These are phyloP conservation scores for Elephas maximus DNA, from an alignment of 2,113 vertebrate genomes.

Conservation along the genomic window DNA sequence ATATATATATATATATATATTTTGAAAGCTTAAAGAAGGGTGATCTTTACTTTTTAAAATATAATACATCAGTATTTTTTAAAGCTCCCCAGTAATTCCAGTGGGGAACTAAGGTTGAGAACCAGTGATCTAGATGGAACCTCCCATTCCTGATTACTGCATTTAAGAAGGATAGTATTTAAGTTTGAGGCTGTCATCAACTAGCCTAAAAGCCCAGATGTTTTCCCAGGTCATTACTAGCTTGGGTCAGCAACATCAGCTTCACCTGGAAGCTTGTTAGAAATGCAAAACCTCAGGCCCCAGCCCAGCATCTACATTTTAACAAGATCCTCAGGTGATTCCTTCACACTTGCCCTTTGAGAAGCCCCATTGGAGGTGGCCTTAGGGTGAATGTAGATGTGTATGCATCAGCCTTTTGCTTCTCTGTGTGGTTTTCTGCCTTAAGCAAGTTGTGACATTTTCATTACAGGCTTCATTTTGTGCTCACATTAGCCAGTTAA, in stretches of 20 bases:
- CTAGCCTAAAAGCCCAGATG: background rate
- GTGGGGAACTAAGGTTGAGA: background rate
- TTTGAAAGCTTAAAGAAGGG: conserved; percentile 46
- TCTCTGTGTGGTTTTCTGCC: background rate
- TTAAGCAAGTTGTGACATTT: background rate
- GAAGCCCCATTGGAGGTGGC: background rate
- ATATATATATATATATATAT: background rate
- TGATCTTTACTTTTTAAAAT: conserved; percentile 24
- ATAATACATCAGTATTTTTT: background rate
- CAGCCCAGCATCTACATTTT: background rate
- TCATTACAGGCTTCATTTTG: background rate
- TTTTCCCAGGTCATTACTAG: background rate
- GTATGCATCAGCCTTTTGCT: background rate
- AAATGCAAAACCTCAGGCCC: background rate
- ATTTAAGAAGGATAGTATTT: conserved; percentile 24
- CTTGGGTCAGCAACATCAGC: background rate
- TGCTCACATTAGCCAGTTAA: background rate
- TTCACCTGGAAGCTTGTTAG: background rate
- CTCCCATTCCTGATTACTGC: background rate
- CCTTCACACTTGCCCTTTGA: background rate
- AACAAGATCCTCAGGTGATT: background rate
- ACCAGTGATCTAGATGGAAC: background rate
- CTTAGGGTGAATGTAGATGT: background rate
- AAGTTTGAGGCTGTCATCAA: background rate
- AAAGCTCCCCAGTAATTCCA: background rate